Base-by-base conservation (phyloP, 1,140 invertebrate genomes). In the Zaprionus africanus region DNA sequence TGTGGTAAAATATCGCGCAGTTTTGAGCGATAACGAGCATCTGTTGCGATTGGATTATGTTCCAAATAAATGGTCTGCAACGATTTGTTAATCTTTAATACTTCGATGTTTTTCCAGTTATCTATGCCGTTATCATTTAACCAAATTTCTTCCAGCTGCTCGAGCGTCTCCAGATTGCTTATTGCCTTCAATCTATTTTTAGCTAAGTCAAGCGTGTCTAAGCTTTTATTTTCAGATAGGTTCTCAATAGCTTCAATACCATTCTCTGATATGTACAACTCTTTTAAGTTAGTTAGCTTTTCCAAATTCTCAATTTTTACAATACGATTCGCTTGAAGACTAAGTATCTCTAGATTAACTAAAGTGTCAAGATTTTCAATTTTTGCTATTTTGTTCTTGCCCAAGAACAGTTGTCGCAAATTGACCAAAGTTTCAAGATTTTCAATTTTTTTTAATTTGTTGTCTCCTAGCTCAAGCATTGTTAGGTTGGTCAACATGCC, bases 201-300 rank as follows among this genome's bases (percentile, higher is more conserved):
- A 1, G 98, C 97, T 75, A 99, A 91, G 94, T 99, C 98, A 46
- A 99, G 93, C 4, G 98, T 99, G 58, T 96, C 95, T 22, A 99
- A 84, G 61, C 95, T 94, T 2, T 93, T 91, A 86, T 97, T 97
- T 46, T 94, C 94, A 2, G 95, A 93, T 69, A 98, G 92, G 74
- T 96, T 95, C 91, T 97, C 96, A 64, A 98, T 97, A 4, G 87
- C 91, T 15, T 94, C 94, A 57, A 99, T 95, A 51, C 97, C 98
- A 95, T 99, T 99, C 93, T 99, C 97, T 19, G 98, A 98, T 67
- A 99, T 88, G 93, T 99, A 99, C 0, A 99, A 92, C 92, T 99
- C 96, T 54, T 97, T 96, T 64, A 99, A 93, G 36, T 97, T 95
- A 0, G 84, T 93, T 12, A 98, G 92, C 6, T 95, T 93, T 0